Conservation (phyloP, 2,113 vertebrate species). For the Pollachius pollachius region DNA sequence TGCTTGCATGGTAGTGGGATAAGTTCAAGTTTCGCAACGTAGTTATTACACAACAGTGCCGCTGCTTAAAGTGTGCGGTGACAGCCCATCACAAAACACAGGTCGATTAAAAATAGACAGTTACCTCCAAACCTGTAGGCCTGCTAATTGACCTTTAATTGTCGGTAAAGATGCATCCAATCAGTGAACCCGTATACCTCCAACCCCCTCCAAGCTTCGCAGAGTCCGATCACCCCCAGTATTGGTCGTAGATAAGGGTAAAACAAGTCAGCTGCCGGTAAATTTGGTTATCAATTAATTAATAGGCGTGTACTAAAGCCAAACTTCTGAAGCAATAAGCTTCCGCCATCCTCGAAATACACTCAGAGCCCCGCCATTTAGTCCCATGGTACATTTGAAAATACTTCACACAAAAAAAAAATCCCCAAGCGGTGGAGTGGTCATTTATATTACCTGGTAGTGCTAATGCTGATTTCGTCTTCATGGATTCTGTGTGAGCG, state of each 20-base stretch:
- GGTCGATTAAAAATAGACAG: neutral
- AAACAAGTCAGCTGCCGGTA: slow-evolving; percentile 48
- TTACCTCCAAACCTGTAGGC: neutral
- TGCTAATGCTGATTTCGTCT: slow-evolving; percentile 35
- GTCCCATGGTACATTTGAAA: neutral
- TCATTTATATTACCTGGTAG: slow-evolving; percentile 46
- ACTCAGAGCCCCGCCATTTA: neutral
- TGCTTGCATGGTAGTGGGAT: neutral
- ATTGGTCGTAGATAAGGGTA: slow-evolving; percentile 30
- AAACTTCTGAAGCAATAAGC: slow-evolving; percentile 5
- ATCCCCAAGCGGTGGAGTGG: too few species aligned
- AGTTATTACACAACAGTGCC: neutral
- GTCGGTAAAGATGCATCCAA: neutral
- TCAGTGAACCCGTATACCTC: too few species aligned
- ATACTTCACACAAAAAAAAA: neutral
- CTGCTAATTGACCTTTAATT: too few species aligned
- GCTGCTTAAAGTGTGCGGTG: neutral
- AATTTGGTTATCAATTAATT: slow-evolving; percentile 11
- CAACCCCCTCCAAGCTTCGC: too few species aligned
- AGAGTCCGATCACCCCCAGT: neutral
- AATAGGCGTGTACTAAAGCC: neutral
- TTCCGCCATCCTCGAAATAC: neutral
- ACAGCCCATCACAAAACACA: neutral
- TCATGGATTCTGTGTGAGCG: slow-evolving; percentile 52
- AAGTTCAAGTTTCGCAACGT: neutral